Conservation (phyloP, 2,888 invertebrate species). For the Clanis bilineata region DNA sequence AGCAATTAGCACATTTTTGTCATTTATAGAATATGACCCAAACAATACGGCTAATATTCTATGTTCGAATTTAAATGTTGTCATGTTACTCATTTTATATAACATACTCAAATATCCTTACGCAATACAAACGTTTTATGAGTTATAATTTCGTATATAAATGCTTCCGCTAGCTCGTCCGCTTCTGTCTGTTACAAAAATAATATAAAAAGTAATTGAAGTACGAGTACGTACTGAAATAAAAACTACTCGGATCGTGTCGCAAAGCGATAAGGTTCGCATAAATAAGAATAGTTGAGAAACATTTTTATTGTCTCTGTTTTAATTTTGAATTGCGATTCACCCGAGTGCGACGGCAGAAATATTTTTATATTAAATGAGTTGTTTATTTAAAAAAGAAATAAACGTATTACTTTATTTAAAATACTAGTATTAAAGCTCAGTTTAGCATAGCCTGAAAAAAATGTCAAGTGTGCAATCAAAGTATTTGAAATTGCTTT, state of each 20-base stretch:
- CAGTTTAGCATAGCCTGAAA: background rate
- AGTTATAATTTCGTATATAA: conserved; percentile 3
- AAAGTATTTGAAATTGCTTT: conserved; percentile 3
- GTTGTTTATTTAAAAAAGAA: background rate
- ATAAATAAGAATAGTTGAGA: conserved; percentile 9
- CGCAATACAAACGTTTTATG: background rate
- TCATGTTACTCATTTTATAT: too few relatives aligned
- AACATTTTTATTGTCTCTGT: conserved; percentile 6
- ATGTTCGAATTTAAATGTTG: too few relatives aligned
- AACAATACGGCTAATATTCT: too few relatives aligned
- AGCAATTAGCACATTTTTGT: too few relatives aligned
- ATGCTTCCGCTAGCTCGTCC: background rate
- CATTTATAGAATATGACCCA: too few relatives aligned
- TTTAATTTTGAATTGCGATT: conserved; percentile 11
- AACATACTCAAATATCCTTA: background rate
- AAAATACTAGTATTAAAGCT: background rate
- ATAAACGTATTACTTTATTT: background rate
- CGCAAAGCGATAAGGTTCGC: background rate
- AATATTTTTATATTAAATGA: background rate
- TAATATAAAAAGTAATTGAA: background rate
- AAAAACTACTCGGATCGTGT: conserved; percentile 12
- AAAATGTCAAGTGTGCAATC: background rate
- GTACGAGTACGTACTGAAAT: conserved; percentile 7
- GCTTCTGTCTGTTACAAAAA: background rate
- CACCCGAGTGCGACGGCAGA: background rate